phyloP scores from a whole-genome alignment of 53 echinoderm and acorn worm genomes.

The Echinarachnius parma region DNA sequence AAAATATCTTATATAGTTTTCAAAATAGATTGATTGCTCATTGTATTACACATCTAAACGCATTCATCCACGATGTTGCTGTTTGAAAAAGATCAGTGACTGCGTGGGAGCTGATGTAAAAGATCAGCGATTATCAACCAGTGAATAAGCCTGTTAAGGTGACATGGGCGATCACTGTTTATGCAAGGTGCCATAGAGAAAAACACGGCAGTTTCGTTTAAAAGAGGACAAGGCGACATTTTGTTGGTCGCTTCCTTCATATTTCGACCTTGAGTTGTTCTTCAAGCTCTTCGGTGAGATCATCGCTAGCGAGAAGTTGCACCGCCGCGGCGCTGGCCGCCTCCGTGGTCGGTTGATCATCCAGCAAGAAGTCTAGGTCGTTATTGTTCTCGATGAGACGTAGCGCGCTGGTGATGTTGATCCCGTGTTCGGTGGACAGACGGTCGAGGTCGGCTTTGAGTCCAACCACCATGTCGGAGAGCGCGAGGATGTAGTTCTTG shows the following conservation, averaged over 20 bases:
- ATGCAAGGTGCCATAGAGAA: constrained; percentile 31
- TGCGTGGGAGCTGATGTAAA: too few species aligned
- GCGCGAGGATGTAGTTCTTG: constrained; percentile 91
- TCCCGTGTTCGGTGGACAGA: constrained; percentile 57
- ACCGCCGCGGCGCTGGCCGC: constrained; percentile 41
- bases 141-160: too few species aligned
- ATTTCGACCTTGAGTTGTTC: constrained; percentile 47
- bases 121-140: too few species aligned
- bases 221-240: too few species aligned
- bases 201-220: too few species aligned
- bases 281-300: constrained; percentile 35
- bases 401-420: constrained; percentile 36
- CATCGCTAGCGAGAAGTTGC: constrained; percentile 31
- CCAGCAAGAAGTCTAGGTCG: constrained; percentile 57
- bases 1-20: too few species aligned
- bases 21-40: too few species aligned
- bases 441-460: constrained; percentile 88
- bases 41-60: too few species aligned
- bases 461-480: constrained; percentile 81
- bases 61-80: too few species aligned
- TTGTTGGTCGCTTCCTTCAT: constrained; percentile 10
- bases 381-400: constrained; percentile 48
- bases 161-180: too few species aligned
- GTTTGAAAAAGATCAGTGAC: too few species aligned
- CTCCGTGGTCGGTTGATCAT: constrained; percentile 42